These are phyloP conservation scores for Gymnocypris eckloni DNA, from an alignment of 2,797 vertebrate genomes.

Conservation along the genomic window DNA sequence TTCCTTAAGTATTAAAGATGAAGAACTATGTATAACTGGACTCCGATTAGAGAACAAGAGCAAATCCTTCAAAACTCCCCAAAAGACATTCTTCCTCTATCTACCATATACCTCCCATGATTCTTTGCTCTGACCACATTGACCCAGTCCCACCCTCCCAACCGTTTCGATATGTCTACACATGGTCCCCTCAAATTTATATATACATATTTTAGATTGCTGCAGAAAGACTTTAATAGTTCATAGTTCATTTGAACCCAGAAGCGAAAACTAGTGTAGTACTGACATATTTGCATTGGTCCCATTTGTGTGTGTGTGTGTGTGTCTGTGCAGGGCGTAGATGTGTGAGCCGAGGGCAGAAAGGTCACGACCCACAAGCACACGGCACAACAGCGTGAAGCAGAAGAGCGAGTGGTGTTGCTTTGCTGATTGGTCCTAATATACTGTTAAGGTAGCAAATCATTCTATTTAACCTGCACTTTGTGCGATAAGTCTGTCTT, in stretches of 20 bases:
- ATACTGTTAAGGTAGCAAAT: conserved; percentile 62
- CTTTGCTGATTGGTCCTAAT: conserved; percentile 54
- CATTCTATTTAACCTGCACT: conserved; percentile 41
- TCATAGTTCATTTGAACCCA: conserved; percentile 30
- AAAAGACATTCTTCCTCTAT: conserved; percentile 41
- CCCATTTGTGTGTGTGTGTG: conserved; percentile 55
- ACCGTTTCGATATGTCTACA: conserved; percentile 56
- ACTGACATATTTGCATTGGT: conserved; percentile 58
- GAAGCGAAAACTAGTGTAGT: conserved; percentile 42
- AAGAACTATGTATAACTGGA: conserved; percentile 38
- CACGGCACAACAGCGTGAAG: conserved; percentile 52
- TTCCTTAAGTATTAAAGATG: conserved; percentile 43
- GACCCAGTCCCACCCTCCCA: conserved; percentile 43
- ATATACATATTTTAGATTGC: conserved; percentile 59
- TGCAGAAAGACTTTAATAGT: conserved; percentile 46
- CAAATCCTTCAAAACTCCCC: conserved; percentile 38
- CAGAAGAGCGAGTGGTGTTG: conserved; percentile 47
- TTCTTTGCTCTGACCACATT: conserved; percentile 52
- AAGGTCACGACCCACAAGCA: conserved; percentile 40
- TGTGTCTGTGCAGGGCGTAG: conserved; percentile 33
- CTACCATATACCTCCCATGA: conserved; percentile 48
- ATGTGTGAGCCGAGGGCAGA: conserved; percentile 45
- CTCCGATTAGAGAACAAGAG: conserved; percentile 36
- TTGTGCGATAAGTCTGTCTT: conserved; percentile 54
- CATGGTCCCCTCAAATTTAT: conserved; percentile 56